Conservation (phyloP, 2,797 vertebrate species). For the Oreochromis grahami region DNA sequence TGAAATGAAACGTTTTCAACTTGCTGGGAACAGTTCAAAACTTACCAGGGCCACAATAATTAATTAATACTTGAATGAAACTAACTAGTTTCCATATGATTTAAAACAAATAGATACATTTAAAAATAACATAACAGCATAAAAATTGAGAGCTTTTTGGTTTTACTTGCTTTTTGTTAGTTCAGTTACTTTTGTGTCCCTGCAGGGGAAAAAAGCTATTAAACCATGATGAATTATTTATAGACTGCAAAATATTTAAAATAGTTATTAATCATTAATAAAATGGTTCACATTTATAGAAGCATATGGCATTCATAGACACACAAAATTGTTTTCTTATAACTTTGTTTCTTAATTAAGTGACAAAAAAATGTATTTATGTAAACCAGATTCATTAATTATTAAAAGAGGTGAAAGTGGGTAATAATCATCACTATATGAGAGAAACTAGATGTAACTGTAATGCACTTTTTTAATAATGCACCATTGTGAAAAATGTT, state of each 20-base stretch:
- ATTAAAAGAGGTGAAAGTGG: not conserved
- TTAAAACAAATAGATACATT: not conserved
- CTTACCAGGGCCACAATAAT: not conserved
- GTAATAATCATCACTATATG: not conserved
- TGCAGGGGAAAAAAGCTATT: not conserved
- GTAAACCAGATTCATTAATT: not conserved
- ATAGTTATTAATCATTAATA: not conserved
- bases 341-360: not conserved
- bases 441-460: not conserved
- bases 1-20: not conserved
- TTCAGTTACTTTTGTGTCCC: not conserved
- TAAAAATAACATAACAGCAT: not conserved
- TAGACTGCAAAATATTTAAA: not conserved
- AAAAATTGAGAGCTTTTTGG: not conserved
- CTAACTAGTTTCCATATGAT: not conserved
- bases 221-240: not conserved
- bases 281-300: not conserved
- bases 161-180: not conserved
- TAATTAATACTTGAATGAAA: not conserved
- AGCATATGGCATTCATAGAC: not conserved
- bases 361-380: not conserved
- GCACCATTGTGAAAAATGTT: not conserved
- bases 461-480: not conserved
- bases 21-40: not conserved
- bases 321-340: not conserved